Percentiles rank a stretch among this genome's conserved stretches.
These are phyloP conservation scores for Melinaea menophilus DNA, from an alignment of 2,888 invertebrate genomes.

Conservation along the genomic window DNA sequence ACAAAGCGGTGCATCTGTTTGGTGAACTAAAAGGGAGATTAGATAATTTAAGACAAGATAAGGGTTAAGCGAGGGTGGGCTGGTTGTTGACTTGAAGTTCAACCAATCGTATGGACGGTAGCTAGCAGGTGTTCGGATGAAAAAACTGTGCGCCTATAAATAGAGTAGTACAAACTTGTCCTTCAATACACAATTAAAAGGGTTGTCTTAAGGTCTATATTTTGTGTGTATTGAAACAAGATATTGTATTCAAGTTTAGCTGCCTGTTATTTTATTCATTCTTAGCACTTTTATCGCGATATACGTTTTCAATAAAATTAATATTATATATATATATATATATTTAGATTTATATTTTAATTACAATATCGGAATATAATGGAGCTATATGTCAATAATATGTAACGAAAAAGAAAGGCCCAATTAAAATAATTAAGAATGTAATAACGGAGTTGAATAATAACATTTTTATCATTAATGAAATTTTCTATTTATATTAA, in stretches of 20 bases:
- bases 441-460: no score
- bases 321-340: no score
- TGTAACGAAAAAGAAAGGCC: no score
- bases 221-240: not conserved
- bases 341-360: no score
- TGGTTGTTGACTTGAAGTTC: conserved; percentile 62
- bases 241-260: not conserved
- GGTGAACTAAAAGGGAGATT: conserved; percentile 25
- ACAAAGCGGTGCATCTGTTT: conserved; percentile 23
- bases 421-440: no score
- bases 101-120: conserved; percentile 56
- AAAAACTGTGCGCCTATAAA: conserved; percentile 66
- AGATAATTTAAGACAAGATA: conserved; percentile 45
- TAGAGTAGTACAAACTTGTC: conserved; percentile 51
- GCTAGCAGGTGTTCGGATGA: conserved; percentile 55
- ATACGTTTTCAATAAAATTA: no score
- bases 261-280: not conserved
- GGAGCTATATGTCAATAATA: no score
- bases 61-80: conserved; percentile 64
- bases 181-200: conserved; percentile 19
- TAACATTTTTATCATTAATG: no score
- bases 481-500: no score
- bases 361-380: no score
- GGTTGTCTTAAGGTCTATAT: conserved; percentile 13
- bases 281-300: not conserved